Percentiles rank a stretch among this genome's conserved stretches.
These are phyloP conservation scores for Verasper variegatus DNA, from an alignment of 2,113 vertebrate species.

Conservation along the genomic window DNA sequence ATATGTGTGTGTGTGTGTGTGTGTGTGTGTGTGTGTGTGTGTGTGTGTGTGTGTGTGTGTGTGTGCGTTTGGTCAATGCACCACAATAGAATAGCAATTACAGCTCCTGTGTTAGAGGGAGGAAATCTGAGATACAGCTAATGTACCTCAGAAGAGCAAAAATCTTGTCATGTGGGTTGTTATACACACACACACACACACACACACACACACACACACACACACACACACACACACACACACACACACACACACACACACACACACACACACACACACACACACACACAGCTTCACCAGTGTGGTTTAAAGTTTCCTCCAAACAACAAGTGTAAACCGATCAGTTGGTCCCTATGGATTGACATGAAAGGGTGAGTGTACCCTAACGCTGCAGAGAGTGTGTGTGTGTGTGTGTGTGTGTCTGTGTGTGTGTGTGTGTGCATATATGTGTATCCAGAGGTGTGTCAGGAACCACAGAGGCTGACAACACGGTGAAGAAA, in stretches of 20 bases:
- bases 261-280: neutral
- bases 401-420: neutral
- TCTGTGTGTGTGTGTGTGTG: constrained; percentile 12
- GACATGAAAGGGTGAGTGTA: neutral
- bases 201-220: constrained; percentile 22
- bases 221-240: constrained; percentile 8
- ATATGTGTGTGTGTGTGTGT: constrained; percentile 12
- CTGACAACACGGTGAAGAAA: neutral
- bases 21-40: constrained; percentile 16
- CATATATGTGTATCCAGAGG: neutral
- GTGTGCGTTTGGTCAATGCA: neutral
- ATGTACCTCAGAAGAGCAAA: constrained; percentile 24
- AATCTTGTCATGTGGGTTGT: neutral
- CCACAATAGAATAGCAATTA: constrained; percentile 42
- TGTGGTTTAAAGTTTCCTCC: constrained; percentile 51
- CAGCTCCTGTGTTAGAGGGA: constrained; percentile 20
- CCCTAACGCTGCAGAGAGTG: neutral
- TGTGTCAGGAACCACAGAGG: neutral
- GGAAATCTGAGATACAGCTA: constrained; percentile 50
- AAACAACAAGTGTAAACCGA: constrained; percentile 57
- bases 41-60: neutral
- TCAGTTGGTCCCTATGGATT: constrained; percentile 33
- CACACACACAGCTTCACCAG: neutral
- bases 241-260: constrained; percentile 14
- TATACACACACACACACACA: constrained; percentile 18